Evolutionary conservation across 2,113 vertebrate genomes (phyloP).

Genomic region (Crotophaga sulcirostris): DNA sequence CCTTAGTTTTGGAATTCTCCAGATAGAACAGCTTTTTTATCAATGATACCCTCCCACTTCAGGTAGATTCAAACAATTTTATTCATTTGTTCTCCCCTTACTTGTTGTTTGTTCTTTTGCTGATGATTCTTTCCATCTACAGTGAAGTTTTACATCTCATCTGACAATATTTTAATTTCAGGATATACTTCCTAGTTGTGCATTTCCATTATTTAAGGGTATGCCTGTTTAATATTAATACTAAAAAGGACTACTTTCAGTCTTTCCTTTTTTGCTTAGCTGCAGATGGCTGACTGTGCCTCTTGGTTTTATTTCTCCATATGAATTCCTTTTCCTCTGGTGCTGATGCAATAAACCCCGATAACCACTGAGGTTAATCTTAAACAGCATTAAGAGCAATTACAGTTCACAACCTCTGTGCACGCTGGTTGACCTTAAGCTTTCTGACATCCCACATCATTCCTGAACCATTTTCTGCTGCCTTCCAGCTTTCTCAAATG

Average conservation of each 20-base stretch:
- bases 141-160: background rate
- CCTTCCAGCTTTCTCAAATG: background rate
- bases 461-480: background rate
- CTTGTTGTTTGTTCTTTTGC: background rate
- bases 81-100: background rate
- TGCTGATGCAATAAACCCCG: conserved; percentile 55
- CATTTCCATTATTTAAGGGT: background rate
- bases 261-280: background rate
- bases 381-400: conserved; percentile 57
- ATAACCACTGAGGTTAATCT: conserved; percentile 60
- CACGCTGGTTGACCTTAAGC: conserved; percentile 51
- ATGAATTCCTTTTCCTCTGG: conserved; percentile 33
- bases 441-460: conserved; percentile 23
- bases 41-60: background rate
- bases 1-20: background rate
- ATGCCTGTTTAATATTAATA: background rate
- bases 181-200: background rate
- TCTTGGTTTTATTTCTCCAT: conserved; percentile 36
- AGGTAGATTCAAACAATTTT: background rate
- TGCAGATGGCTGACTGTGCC: background rate
- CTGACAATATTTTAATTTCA: background rate
- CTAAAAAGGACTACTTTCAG: background rate
- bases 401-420: conserved; percentile 56
- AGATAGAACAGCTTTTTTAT: background rate
- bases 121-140: background rate